phyloP scores from a whole-genome alignment of 2,113 vertebrate genomes.

The Boleophthalmus pectinirostris region DNA sequence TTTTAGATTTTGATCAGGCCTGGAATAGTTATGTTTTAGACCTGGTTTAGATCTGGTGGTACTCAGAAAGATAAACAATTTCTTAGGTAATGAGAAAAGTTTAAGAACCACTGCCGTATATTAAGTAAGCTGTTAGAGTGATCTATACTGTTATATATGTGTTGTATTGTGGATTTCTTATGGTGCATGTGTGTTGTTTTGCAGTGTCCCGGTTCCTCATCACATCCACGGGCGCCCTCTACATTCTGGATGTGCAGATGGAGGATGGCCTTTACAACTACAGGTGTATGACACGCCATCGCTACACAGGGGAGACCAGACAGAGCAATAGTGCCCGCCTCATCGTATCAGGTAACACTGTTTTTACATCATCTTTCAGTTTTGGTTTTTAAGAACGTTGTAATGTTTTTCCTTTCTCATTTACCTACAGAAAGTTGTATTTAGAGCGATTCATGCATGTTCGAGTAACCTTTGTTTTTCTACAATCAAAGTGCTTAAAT shows the following conservation, averaged over 20 bases:
- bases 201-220: conserved; percentile 98
- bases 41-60: too few relatives aligned
- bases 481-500: too few relatives aligned
- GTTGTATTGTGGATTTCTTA: background rate
- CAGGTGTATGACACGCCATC: conserved; percentile 95
- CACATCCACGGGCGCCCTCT: conserved; percentile 98
- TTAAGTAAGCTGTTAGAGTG: background rate
- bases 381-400: background rate
- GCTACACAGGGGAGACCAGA: conserved; percentile 96
- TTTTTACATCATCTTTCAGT: background rate
- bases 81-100: too few relatives aligned
- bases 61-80: too few relatives aligned
- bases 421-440: too few relatives aligned
- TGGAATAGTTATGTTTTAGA: too few relatives aligned
- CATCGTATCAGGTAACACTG: conserved; percentile 90
- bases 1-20: too few relatives aligned
- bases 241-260: conserved; percentile 99
- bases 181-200: conserved; percentile 17
- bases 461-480: too few relatives aligned
- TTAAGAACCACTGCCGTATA: too few relatives aligned
- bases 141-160: background rate
- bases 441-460: too few relatives aligned
- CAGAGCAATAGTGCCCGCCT: conserved; percentile 98
- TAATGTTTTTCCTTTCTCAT: too few relatives aligned
- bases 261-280: conserved; percentile 99